phyloP scores from a whole-genome alignment of 2,888 invertebrate genomes.

The Timandra comae region DNA sequence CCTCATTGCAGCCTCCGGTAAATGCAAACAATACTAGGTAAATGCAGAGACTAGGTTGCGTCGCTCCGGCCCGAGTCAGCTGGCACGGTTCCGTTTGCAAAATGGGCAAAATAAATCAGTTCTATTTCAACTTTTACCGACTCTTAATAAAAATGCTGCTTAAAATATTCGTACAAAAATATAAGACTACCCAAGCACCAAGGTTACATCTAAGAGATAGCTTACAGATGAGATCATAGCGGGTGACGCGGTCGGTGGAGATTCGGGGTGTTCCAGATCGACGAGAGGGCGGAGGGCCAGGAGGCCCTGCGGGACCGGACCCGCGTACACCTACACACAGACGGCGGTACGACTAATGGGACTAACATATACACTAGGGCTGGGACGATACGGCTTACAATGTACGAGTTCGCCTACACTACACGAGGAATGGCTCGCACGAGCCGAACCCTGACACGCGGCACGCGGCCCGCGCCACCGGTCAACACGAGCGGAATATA shows the following conservation, averaged over 20 bases:
- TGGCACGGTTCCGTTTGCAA: too few species aligned
- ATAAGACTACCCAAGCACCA: constrained; percentile 55
- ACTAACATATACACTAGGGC: too few species aligned
- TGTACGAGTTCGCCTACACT: constrained; percentile 45
- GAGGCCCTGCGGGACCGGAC: neutral
- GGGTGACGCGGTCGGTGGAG: constrained; percentile 20
- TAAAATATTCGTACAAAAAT: constrained; percentile 24
- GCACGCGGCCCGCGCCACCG: constrained; percentile 56
- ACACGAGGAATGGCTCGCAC: constrained; percentile 51
- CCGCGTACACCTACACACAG: constrained; percentile 5
- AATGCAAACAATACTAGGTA: constrained; percentile 26
- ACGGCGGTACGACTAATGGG: too few species aligned
- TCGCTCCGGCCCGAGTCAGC: too few species aligned
- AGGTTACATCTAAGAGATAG: constrained; percentile 33
- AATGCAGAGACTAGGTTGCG: constrained; percentile 43
- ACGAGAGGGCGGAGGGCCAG: too few species aligned
- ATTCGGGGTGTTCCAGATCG: too few species aligned
- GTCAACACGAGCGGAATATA: constrained; percentile 52
- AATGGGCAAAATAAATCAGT: too few species aligned
- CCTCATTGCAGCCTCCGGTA: constrained; percentile 12
- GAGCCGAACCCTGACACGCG: constrained; percentile 50
- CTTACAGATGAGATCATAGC: constrained; percentile 54
- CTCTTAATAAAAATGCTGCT: constrained; percentile 14
- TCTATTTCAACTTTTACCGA: too few species aligned
- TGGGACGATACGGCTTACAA: constrained; percentile 51